These are phyloP conservation scores for Pollenia amentaria DNA, from an alignment of 2,888 invertebrate genomes.

Conservation along the genomic window DNA sequence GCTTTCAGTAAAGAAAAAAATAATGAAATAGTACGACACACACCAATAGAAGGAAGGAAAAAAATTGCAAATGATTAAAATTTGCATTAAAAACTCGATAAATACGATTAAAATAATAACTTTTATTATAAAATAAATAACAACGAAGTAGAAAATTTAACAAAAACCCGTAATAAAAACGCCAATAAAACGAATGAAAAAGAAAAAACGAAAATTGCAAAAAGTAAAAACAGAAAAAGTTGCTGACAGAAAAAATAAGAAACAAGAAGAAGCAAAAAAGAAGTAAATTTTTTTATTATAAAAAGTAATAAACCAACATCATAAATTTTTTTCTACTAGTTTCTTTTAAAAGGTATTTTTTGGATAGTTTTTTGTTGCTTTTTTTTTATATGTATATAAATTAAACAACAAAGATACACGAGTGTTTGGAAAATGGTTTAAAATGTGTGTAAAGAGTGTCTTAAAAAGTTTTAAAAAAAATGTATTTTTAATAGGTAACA, in stretches of 20 bases:
- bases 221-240: constrained; percentile 71
- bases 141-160: constrained; percentile 66
- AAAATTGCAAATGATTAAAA: constrained; percentile 75
- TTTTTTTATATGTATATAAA: constrained; percentile 27
- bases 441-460: not conserved
- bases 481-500: constrained; percentile 43
- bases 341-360: constrained; percentile 59
- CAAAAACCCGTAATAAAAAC: constrained; percentile 26
- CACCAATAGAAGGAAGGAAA: constrained; percentile 57
- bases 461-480: constrained; percentile 29
- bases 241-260: constrained; percentile 62
- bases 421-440: constrained; percentile 18
- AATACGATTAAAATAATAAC: constrained; percentile 75
- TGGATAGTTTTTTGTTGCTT: constrained; percentile 34
- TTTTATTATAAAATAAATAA: constrained; percentile 60
- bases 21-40: constrained; percentile 65
- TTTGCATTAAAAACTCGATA: constrained; percentile 72
- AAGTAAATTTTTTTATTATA: constrained; percentile 41
- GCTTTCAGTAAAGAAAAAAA: constrained; percentile 51
- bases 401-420: constrained; percentile 46
- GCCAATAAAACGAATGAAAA: constrained; percentile 58
- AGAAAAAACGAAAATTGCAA: constrained; percentile 62
- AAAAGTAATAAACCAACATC: constrained; percentile 65
- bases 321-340: constrained; percentile 42
- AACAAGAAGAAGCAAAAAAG: constrained; percentile 58